phyloP scores from a whole-genome alignment of 2,113 vertebrate genomes.

The Solea senegalensis region DNA sequence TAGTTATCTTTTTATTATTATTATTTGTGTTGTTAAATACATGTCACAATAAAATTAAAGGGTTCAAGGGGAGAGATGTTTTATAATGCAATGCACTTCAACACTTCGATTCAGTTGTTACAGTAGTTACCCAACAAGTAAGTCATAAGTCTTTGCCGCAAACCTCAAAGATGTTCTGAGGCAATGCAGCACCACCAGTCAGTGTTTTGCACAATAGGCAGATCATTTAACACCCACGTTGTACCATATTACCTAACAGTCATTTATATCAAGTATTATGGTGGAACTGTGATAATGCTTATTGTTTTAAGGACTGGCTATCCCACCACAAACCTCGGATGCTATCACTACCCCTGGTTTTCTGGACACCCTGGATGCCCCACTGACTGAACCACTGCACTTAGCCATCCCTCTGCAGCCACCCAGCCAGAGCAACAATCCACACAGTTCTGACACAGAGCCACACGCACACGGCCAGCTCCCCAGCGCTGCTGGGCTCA shows the following conservation, averaged over 20 bases:
- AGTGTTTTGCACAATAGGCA: background rate
- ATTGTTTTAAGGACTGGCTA: background rate
- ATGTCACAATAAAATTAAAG: background rate
- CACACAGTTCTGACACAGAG: conserved; percentile 20
- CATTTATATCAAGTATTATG: background rate
- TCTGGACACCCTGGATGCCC: conserved; percentile 50
- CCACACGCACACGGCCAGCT: conserved; percentile 1
- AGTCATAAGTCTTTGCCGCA: too few species aligned
- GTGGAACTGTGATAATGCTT: background rate
- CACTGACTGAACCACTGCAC: conserved; percentile 76
- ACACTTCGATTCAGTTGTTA: background rate
- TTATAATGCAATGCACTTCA: background rate
- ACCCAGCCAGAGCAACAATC: conserved; percentile 84
- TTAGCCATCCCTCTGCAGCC: conserved; percentile 86
- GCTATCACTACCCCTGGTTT: conserved; percentile 9
- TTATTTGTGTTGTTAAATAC: background rate
- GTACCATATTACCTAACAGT: background rate
- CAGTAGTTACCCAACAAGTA: too few species aligned
- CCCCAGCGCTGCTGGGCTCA: conserved; percentile 4
- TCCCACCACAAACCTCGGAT: conserved; percentile 19
- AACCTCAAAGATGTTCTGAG: too few species aligned
- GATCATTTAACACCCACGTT: background rate
- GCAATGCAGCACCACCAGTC: background rate
- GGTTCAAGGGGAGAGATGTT: background rate
- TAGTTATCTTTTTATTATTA: background rate